Evolutionary conservation across 2,797 vertebrate species (phyloP), one percentile per base, ranked within the genome.

Genomic region (Falco berigora): DNA sequence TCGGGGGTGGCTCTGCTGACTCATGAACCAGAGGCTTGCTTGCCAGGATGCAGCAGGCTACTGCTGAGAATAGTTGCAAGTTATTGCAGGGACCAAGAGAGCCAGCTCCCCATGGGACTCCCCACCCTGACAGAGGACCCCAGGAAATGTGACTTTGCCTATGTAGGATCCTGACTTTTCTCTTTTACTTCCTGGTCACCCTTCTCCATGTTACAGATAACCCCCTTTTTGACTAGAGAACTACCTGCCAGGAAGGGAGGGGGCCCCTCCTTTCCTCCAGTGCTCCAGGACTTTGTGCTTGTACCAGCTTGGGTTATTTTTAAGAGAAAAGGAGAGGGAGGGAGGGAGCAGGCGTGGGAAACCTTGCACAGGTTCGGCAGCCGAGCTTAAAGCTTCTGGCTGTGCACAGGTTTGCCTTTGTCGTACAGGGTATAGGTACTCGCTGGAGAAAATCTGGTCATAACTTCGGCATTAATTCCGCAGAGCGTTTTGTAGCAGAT

Each of bases 331-430:
- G 42, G 14, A 12, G 40, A 47, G 30, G 22, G 25, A 22, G 20
- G 10, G 61, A 68, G 55, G 42, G 62, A 56, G 47, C 1, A 6
- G 59, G 23, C 42, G 17, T 1, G 2, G 36, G 77, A 34, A 87
- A 4, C 36, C 15, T 30, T 0, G 0, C 19, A 3, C 11, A 13
- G 49, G 42, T 20, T 69, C 49, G 46, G 36, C 55, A 16, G 12
- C 2, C 2, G 49, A 86, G 28, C 59, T 81, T 25, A 13, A 28
- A 58, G 6, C 73, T 56, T 46, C 36, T 52, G 34, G 20, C 75
- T 42, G 17, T 5, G 66, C 5, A 0, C 24, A 9, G 59, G 46
- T 17, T 66, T 62, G 62, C 56, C 17, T 44, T 38, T 12, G 4
- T 75, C 22, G 1, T 8, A 3, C 23, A 3, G 49, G 59, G 13